Base-by-base conservation (phyloP, 1,140 invertebrate species). In the Pseudachorutes palmiensis region DNA sequence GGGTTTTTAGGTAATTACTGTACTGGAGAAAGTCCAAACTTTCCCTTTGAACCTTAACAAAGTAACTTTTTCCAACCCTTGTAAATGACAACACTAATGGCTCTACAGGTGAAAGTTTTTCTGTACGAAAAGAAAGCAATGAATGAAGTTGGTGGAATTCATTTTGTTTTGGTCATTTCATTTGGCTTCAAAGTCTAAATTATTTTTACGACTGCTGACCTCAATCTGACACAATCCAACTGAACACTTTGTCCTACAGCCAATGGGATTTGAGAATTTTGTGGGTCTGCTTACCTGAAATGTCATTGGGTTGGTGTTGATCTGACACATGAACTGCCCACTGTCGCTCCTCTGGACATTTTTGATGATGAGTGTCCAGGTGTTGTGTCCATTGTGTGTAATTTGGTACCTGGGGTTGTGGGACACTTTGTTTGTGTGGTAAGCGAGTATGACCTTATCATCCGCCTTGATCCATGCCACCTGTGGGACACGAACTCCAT, bases 381-480 rank as follows among this genome's bases (percentile, higher is more conserved):
- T 91, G 76, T 92, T 91, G 79, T 92, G 89, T 57, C 90, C 89
- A 80, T 92, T 92, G 80, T 92, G 90, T 55, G 89, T 91, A 67
- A 93, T 90, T 29, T 86, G 86, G 67, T 92, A 83, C 61, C 90
- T 26, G 32, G 87, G 85, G 81, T 93, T 93, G 76, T 92, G 83
- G 19, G 90, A 87, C 67, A 95, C 91, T 83, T 93, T 88, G 76
- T 91, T 88, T 59, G 87, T 91, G 76, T 94, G 90, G 74, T 92
- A 90, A 2, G 91, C 91, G 70, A 94, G 82, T 73, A 94, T 91
- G 62, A 88, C 89, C 78, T 92, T 90, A 3, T 89, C 87, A 79
- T 93, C 90, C 3, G 89, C 89, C 78, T 92, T 92, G 76, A 94
- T 91, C 91, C 91, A 94, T 57, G 89, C 91, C 72, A 94, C 89